These are phyloP conservation scores for Polydesmus complanatus DNA, from an alignment of 2,888 invertebrate genomes.

Conservation along the genomic window DNA sequence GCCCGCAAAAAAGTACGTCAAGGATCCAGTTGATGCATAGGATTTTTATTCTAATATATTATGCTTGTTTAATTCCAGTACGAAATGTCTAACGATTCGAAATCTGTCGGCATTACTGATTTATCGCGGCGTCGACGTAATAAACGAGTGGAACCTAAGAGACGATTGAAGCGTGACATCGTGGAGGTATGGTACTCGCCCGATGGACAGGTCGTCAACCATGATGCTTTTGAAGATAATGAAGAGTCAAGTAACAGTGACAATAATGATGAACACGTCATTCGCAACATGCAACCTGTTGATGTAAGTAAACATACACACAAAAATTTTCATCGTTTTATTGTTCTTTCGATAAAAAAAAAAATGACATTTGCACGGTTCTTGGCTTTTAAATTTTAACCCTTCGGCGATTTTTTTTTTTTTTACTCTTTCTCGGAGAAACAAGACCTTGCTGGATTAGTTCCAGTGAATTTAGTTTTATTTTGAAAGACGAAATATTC, in stretches of 20 bases:
- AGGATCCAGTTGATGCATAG: neutral
- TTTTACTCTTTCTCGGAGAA: neutral
- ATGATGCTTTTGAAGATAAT: neutral
- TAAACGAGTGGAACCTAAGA: neutral
- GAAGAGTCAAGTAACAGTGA: slow-evolving; percentile 31
- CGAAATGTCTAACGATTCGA: neutral
- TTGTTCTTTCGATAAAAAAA: too few relatives aligned
- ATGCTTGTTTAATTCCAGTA: neutral
- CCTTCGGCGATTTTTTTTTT: neutral
- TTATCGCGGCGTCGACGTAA: neutral
- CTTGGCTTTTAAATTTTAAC: neutral
- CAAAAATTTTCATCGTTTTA: too few relatives aligned
- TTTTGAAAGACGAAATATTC: too few relatives aligned
- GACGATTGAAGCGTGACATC: neutral
- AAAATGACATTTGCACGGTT: too few relatives aligned
- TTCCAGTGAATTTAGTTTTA: too few relatives aligned
- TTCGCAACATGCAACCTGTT: slow-evolving; percentile 55
- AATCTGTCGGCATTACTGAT: neutral
- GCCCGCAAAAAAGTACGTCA: slow-evolving; percentile 64
- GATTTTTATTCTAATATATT: neutral
- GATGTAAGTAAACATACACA: too few relatives aligned
- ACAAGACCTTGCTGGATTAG: too few relatives aligned
- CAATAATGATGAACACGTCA: slow-evolving; percentile 35
- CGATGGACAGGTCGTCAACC: slow-evolving; percentile 8
- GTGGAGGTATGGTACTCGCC: slow-evolving; percentile 9